phyloP scores from a whole-genome alignment of 2,888 invertebrate species.

The Lycophotia porphyrea region DNA sequence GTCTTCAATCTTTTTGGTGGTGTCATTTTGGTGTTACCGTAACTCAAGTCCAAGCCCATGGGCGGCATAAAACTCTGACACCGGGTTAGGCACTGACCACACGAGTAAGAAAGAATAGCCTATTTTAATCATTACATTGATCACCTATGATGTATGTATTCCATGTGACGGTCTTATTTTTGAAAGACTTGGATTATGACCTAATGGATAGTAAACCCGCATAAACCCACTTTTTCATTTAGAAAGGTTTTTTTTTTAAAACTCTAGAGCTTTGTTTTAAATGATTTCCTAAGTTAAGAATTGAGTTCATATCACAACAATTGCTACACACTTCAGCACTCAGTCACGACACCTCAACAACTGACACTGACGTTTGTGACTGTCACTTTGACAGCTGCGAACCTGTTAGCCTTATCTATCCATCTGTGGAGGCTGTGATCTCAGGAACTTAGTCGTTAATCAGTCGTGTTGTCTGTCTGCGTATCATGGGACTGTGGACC shows the following conservation, averaged over 20 bases:
- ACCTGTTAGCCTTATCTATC: slow-evolving; percentile 64
- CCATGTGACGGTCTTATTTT: too few species aligned
- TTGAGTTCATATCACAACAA: slow-evolving; percentile 12
- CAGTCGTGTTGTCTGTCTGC: slow-evolving; percentile 73
- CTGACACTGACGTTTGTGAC: slow-evolving; percentile 61
- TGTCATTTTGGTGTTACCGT: too few species aligned
- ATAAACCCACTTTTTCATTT: not conserved
- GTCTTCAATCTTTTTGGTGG: too few species aligned
- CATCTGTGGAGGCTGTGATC: slow-evolving; percentile 61
- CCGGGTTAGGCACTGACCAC: too few species aligned
- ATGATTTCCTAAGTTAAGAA: not conserved
- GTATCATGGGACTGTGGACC: slow-evolving; percentile 56
- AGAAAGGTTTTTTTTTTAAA: not conserved
- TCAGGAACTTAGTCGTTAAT: slow-evolving; percentile 72
- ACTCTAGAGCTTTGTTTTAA: not conserved
- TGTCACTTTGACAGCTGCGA: slow-evolving; percentile 64
- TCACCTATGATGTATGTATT: too few species aligned
- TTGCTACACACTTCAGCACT: slow-evolving; percentile 35
- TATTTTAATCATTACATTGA: too few species aligned
- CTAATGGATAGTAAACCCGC: not conserved
- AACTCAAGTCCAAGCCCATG: too few species aligned
- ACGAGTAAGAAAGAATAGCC: too few species aligned
- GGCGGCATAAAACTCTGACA: too few species aligned
- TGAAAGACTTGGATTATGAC: not conserved
- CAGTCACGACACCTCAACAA: slow-evolving; percentile 41